Base-by-base conservation (phyloP, 2,888 invertebrate genomes). In the Ametastegia equiseti region DNA sequence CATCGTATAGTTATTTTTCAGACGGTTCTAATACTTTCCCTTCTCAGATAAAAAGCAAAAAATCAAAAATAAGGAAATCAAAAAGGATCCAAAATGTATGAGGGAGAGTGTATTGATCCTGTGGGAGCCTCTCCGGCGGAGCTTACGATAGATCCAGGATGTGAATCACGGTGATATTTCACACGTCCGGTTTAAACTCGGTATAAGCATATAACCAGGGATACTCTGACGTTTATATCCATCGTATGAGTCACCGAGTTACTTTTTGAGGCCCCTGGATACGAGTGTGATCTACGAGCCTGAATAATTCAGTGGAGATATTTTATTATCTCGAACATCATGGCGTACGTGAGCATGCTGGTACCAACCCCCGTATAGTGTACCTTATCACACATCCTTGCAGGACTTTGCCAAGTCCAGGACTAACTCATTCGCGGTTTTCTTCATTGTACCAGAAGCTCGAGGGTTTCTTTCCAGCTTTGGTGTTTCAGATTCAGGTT, bases 221-320 rank as follows among this genome's bases (percentile, higher is more conserved):
- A 71, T 47, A 71, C 45, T 45, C 47, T 47, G 33, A 71, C 30
- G 71, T 67, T 19, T 67, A 71, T 71, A 23, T 71, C 6, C 23
- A 45, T 71, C 47, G 15, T 27, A 45, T 67, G 39, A 67, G 39
- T 67, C 71, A n/a, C 71, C 27, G 47, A 15, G 47, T 13, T 54
- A 36, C 54, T 75, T 11, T 47, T 7, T 27, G 45, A 54, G 54
- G n/a, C 33, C 13, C n/a, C 50, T 9, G 50, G 54, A 36, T 75
- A 54, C 36, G 54, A 75, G 36, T 75, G 36, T 75, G 33, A 50
- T 75, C 33, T 50, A 19, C n/a, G 19, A 75, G 36, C 4, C 19
- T 75, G 75, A 75, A 75, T 75, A 75, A 75, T 54, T 75, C 75
- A 75, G 50, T 54, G 75, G 33, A 33, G 33, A 54, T n/a, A 36